Conservation (phyloP, 2,888 invertebrate species). For the Drosophila differens region DNA sequence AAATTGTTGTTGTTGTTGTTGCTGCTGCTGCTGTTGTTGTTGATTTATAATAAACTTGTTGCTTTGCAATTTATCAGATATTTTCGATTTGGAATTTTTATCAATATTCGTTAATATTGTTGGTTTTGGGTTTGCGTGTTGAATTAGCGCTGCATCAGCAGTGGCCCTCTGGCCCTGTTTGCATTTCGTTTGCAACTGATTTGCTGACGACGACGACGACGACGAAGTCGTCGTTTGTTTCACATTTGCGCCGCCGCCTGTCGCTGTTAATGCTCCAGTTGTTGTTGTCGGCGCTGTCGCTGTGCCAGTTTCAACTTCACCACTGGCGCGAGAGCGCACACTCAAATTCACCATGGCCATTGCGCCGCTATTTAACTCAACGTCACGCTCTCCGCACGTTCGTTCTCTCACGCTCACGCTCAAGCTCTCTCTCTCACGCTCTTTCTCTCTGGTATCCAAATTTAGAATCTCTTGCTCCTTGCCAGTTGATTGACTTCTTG, state of each 20-base stretch:
- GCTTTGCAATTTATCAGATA: constrained; percentile 83
- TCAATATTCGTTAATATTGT: constrained; percentile 36
- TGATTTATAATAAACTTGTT: constrained; percentile 83
- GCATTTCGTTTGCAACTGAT: constrained; percentile 84
- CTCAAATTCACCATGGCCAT: constrained; percentile 30
- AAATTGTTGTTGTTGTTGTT: constrained; percentile 31
- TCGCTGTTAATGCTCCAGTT: constrained; percentile 73
- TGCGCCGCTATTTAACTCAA: constrained; percentile 43
- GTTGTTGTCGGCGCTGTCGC: constrained; percentile 53
- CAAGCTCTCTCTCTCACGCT: constrained; percentile 37
- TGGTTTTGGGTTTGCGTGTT: constrained; percentile 24
- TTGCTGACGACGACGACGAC: constrained; percentile 76
- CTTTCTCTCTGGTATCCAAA: constrained; percentile 61
- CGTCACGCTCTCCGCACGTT: constrained; percentile 50
- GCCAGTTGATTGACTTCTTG: constrained; percentile 74
- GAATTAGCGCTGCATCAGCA: constrained; percentile 55
- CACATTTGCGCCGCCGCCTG: constrained; percentile 43
- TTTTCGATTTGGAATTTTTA: constrained; percentile 71
- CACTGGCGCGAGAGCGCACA: constrained; percentile 50
- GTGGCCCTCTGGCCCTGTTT: constrained; percentile 80
- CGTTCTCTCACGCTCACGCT: constrained; percentile 40
- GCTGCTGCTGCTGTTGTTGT: constrained; percentile 47
- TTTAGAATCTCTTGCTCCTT: constrained; percentile 74
- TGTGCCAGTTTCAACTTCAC: constrained; percentile 76
- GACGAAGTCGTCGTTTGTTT: constrained; percentile 50